These are phyloP conservation scores for Lutraria lutraria DNA, from an alignment of 2,888 invertebrate species.

Conservation along the genomic window DNA sequence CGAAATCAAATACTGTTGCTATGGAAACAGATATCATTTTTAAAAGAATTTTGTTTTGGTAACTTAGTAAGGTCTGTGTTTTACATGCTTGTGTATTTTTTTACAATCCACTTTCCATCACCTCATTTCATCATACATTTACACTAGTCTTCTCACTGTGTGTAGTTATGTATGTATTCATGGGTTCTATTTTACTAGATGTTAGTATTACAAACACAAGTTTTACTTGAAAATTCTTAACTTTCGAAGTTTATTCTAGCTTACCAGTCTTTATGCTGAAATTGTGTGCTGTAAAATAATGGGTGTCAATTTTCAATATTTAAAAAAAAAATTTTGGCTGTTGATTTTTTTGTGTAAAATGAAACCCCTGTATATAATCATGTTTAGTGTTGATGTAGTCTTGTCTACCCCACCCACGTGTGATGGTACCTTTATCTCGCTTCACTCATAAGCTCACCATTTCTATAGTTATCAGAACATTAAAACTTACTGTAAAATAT, in stretches of 20 bases:
- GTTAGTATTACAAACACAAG: too few relatives aligned
- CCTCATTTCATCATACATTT: slow-evolving; percentile 46
- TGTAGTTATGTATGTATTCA: slow-evolving; percentile 22
- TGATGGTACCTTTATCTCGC: neutral
- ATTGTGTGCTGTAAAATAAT: neutral
- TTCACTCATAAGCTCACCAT: slow-evolving; percentile 12
- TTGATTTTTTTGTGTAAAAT: neutral
- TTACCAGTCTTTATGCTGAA: neutral
- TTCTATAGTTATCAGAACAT: neutral
- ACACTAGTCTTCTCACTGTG: slow-evolving; percentile 18
- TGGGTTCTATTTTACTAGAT: neutral
- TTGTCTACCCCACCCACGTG: neutral
- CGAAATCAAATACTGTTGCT: too few relatives aligned
- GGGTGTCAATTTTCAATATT: neutral
- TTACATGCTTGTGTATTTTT: slow-evolving; percentile 22
- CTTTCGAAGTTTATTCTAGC: too few relatives aligned
- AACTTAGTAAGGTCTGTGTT: slow-evolving; percentile 8
- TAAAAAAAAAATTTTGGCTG: neutral
- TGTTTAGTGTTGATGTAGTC: slow-evolving; percentile 22
- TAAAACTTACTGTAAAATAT: too few relatives aligned
- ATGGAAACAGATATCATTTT: too few relatives aligned
- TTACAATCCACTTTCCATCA: slow-evolving; percentile 42
- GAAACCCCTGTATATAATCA: neutral
- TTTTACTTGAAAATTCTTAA: too few relatives aligned
- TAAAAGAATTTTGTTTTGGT: neutral